Conservation (phyloP, 2,797 vertebrate species). For the Falco berigora region DNA sequence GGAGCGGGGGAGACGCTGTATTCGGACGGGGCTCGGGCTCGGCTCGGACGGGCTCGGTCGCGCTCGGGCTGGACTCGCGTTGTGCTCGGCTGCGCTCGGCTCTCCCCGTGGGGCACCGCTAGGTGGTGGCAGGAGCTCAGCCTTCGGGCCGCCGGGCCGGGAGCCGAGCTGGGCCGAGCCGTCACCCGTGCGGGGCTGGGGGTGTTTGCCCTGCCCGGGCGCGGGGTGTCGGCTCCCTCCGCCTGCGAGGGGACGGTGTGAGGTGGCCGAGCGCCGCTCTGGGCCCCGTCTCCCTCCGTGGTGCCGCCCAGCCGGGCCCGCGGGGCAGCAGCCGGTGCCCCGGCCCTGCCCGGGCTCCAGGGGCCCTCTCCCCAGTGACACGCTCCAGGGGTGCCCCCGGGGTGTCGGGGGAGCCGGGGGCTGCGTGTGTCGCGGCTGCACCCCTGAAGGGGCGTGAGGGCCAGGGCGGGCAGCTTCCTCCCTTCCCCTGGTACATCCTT, state of each 20-base stretch:
- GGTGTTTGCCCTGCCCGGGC: not conserved
- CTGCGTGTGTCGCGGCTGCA: not conserved
- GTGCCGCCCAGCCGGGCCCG: not conserved
- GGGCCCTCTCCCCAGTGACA: not conserved
- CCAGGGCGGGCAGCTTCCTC: not conserved
- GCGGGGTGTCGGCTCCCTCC: too few species aligned
- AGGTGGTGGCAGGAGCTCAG: not conserved
- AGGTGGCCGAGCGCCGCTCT: not conserved
- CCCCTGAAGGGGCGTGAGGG: accelerated
- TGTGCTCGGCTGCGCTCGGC: too few species aligned
- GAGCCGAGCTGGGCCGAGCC: not conserved
- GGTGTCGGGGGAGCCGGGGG: not conserved
- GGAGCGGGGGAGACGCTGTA: too few species aligned
- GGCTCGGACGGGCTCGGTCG: too few species aligned
- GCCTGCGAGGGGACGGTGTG: too few species aligned
- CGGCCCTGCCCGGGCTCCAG: not conserved
- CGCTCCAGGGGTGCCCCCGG: not conserved
- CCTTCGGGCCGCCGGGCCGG: not conserved
- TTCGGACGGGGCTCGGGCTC: too few species aligned
- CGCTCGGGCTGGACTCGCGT: too few species aligned
- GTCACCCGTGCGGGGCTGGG: not conserved
- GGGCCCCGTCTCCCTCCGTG: too few species aligned
- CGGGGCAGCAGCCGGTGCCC: too few species aligned
- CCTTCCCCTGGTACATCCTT: not conserved
- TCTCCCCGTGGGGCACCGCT: not conserved